Evolutionary conservation across 2,888 invertebrate species (phyloP).

Genomic region (Actias luna): DNA sequence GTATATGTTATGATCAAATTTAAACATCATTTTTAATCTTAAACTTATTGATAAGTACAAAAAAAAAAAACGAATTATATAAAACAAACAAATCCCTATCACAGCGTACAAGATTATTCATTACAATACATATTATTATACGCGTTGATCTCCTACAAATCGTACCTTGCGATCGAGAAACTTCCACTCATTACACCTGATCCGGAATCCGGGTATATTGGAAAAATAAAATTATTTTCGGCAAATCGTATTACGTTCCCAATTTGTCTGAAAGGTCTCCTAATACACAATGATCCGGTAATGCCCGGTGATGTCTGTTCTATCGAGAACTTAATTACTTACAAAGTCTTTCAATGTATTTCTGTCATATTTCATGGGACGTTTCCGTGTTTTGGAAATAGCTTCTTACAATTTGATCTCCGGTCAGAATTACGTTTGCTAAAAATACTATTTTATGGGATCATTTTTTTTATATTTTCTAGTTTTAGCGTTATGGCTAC

Average conservation of each 20-base stretch:
- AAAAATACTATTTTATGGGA: too few species aligned
- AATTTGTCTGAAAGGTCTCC: constrained; percentile 31
- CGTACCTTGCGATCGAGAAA: background rate
- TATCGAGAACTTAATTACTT: constrained; percentile 2
- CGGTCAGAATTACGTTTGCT: too few species aligned
- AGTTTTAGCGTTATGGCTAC: too few species aligned
- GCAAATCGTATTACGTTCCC: constrained; percentile 37
- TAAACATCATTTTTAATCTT: too few species aligned
- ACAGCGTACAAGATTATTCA: background rate
- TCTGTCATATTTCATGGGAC: background rate
- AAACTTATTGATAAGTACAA: too few species aligned
- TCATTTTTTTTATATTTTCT: too few species aligned
- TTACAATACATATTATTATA: background rate
- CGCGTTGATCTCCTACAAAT: background rate
- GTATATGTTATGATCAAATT: too few species aligned
- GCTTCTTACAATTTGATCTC: too few species aligned
- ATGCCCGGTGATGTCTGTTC: constrained; percentile 6
- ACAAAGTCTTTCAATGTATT: background rate
- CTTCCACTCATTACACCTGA: constrained; percentile 6
- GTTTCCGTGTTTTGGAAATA: background rate
- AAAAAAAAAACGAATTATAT: too few species aligned
- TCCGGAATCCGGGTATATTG: constrained; percentile 10
- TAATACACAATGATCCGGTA: constrained; percentile 6
- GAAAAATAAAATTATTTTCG: constrained; percentile 35
- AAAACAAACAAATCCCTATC: background rate